phyloP scores from a whole-genome alignment of 2,888 invertebrate genomes.

The Pseudococcus longispinus region DNA sequence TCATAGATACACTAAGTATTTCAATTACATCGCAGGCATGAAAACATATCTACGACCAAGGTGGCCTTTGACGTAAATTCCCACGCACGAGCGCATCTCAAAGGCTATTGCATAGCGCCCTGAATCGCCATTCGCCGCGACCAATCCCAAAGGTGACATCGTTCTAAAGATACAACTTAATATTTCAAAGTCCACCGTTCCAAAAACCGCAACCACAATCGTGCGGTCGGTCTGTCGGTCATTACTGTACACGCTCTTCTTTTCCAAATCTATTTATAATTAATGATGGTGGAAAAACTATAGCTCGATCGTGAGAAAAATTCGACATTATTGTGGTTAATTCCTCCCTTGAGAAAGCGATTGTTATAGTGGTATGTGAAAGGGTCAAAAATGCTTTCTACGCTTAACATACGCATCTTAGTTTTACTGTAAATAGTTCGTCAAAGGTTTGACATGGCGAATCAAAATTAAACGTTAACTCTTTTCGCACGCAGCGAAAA shows the following conservation, averaged over 20 bases:
- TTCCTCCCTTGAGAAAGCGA: slow-evolving; percentile 15
- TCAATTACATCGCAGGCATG: neutral
- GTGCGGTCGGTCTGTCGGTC: neutral
- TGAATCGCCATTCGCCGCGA: neutral
- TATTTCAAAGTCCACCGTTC: neutral
- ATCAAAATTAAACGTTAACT: slow-evolving; percentile 35
- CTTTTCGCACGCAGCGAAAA: neutral
- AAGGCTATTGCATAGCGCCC: slow-evolving; percentile 3
- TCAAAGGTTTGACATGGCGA: neutral
- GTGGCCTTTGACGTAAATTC: neutral
- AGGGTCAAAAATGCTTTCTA: neutral
- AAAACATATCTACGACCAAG: neutral
- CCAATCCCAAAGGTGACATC: neutral
- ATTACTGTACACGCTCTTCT: neutral
- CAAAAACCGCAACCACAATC: neutral
- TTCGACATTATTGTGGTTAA: neutral
- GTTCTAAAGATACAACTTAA: neutral
- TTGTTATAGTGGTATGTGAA: neutral
- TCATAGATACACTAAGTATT: neutral
- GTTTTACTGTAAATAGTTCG: neutral
- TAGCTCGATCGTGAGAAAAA: slow-evolving; percentile 7
- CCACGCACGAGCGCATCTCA: neutral
- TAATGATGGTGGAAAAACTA: neutral
- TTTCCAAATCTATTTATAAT: neutral
- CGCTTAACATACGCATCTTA: neutral